A percentile compares a stretch with the other conserved stretches of the same genome.
Evolutionary conservation across 2,888 invertebrate species (phyloP).

Genomic region (Drosophila hamatofila): DNA sequence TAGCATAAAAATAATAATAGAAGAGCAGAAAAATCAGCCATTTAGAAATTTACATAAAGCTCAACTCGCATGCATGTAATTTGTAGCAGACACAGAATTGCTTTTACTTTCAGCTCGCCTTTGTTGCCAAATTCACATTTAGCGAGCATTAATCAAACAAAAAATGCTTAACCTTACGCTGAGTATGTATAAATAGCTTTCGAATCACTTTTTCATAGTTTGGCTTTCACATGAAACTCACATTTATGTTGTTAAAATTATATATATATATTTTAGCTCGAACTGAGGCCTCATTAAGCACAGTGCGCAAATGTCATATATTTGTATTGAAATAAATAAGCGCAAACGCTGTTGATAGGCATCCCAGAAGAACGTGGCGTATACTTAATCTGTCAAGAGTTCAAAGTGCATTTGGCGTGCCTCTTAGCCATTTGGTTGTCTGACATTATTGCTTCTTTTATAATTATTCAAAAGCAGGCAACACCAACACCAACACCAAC

Average conservation of each 20-base stretch:
- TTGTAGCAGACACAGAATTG: conserved; percentile 59
- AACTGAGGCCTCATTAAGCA: conserved; percentile 19
- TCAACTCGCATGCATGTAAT: conserved; percentile 58
- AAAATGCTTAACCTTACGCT: conserved; percentile 11
- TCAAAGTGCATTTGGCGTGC: conserved; percentile 44
- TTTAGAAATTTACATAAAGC: conserved; percentile 69
- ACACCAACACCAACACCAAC: conserved; percentile 15
- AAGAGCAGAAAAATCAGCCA: conserved; percentile 31
- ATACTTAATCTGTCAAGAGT: conserved; percentile 49
- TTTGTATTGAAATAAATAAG: conserved; percentile 10
- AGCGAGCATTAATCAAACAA: conserved; percentile 26
- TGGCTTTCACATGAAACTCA: neutral
- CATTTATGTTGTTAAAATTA: neutral
- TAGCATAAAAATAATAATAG: conserved; percentile 18
- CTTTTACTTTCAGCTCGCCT: conserved; percentile 35
- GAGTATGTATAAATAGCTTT: conserved; percentile 20
- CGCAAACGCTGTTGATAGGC: conserved; percentile 28
- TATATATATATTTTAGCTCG: neutral
- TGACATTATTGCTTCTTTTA: conserved; percentile 43
- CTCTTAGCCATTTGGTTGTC: conserved; percentile 31
- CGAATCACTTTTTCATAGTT: neutral
- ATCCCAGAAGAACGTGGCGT: conserved; percentile 30
- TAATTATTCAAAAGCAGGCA: conserved; percentile 72
- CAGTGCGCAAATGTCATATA: conserved; percentile 11
- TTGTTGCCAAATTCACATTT: neutral